Base-by-base conservation (phyloP, 1,140 invertebrate species). In the Drosophila arizonae region DNA sequence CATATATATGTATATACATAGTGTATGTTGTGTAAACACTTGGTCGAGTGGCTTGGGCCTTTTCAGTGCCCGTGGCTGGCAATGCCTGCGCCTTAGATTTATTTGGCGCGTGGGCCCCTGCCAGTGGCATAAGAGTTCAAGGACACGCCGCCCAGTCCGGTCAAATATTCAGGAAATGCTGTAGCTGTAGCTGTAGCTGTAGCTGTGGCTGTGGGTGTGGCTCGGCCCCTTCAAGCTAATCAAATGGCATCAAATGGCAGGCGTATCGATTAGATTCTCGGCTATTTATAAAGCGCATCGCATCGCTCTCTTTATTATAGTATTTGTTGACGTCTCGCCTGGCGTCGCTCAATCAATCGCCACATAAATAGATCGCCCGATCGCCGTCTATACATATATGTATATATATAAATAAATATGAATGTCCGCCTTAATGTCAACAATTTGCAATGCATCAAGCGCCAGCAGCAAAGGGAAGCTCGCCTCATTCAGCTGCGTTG, bases 391-490 rank as follows among this genome's bases (percentile, higher is more conserved):
- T 11, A 51, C 4, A 41, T 52, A 48, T 36, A 36, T 48, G 28
- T 52, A 48, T 24, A 36, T 36, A 21, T 56, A 39, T 11, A 57
- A 26, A 57, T 21, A 57, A 46, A 48, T 68, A 72, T 67, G 77
- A 71, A 64, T 65, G 68, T 65, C 77, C 72, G 60, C 52, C 70
- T 64, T 85, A 85, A 86, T 85, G 76, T 88, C 79, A 82, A 88
- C 72, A 82, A 88, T 88, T 87, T 77, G 62, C 67, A 79, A 82
- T 87, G 76, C 79, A 86, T 79, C 68, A 70, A 58, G 72, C 60
- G 58, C 45, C 56, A n/a, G 51, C 48, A 11, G 50, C 46, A 17
- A 8, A n/a, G 17, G n/a, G 43, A 45, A 17, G 43, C 43, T 46
- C 43, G 50, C 1, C 36, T 26, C 41, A 45, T 28, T 13, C 39